Base-by-base conservation (phyloP, 1,140 invertebrate species). In the Propsilocerus akamusi region DNA sequence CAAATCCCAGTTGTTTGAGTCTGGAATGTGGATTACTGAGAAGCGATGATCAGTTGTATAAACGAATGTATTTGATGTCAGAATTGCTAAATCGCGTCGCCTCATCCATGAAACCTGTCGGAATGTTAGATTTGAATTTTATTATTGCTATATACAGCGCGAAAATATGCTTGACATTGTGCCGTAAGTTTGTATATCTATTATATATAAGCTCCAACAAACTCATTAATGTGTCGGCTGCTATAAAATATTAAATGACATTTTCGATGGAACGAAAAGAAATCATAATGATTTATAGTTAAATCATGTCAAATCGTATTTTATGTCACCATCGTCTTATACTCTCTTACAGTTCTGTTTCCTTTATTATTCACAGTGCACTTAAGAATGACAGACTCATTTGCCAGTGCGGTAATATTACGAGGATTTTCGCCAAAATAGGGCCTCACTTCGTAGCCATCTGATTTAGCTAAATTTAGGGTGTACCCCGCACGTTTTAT, bases 31-130 rank as follows among this genome's bases (percentile, higher is more conserved):
- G 24, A 75, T 67, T 0, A 73, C 67, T 26, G 70, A 69, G 54
- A 83, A 80, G 26, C 84, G 68, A 12, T 69, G 54, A 62, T 86
- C 83, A 14, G 76, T 76, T 41, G 82, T 84, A 64, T 84, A 86
- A 46, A 76, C 74, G 14, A 72, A 65, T 30, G 69, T 68, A 20
- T 75, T 79, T 24, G 78, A 78, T 51, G 84, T 78, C 52, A 86
- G 67, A 53, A 86, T 85, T 59, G 83, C 79, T 2, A 86, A 71
- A 65, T 86, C 82, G 25, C 68, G 70, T 41, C 72, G 75, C 14
- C 82, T 67, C 53, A 85, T 80, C 83, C 83, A 86, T 24, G 81
- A 84, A 12, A 86, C 81, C 82, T 86, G 64, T 34, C 60, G 65
- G 47, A 37, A 64, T 56, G 34, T 41, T n/a, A n/a, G 34, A 30